These are phyloP conservation scores for Nibea coibor DNA, from an alignment of 2,113 vertebrate species.

Conservation along the genomic window DNA sequence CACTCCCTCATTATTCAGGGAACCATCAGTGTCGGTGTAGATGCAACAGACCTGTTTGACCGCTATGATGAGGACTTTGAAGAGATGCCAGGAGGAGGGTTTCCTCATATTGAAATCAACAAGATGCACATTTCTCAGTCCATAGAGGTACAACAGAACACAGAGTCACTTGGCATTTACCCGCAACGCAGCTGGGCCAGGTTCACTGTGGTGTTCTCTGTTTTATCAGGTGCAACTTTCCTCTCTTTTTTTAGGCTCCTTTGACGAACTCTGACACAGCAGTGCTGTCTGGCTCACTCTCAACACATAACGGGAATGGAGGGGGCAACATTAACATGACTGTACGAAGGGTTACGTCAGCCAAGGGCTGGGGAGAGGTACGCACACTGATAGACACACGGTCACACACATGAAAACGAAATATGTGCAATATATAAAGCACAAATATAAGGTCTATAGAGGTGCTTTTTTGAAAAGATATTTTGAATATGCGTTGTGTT, in stretches of 20 bases:
- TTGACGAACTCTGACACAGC: slow-evolving; percentile 94
- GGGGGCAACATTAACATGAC: slow-evolving; percentile 94
- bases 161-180: slow-evolving; percentile 80
- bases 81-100: slow-evolving; percentile 90
- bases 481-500: background rate
- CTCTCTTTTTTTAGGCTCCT: slow-evolving; percentile 87
- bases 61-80: slow-evolving; percentile 97
- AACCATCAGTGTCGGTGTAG: slow-evolving; percentile 95
- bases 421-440: background rate
- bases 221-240: background rate
- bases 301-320: slow-evolving; percentile 95
- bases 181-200: slow-evolving; percentile 74
- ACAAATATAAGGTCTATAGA: background rate
- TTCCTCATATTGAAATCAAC: slow-evolving; percentile 97
- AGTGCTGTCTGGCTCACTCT: slow-evolving; percentile 95
- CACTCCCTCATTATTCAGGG: slow-evolving; percentile 83
- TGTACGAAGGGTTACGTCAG: slow-evolving; percentile 90
- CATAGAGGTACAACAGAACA: slow-evolving; percentile 88
- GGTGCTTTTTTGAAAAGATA: background rate
- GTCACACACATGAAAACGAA: background rate
- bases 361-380: slow-evolving; percentile 98
- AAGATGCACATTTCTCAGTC: slow-evolving; percentile 99
- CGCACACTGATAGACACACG: background rate
- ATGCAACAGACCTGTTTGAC: slow-evolving; percentile 97
- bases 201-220: slow-evolving; percentile 75